Evolutionary conservation across 2,888 invertebrate genomes (phyloP), one percentile per base, ranked within the genome.

Genomic region (Cephus sareptanus): DNA sequence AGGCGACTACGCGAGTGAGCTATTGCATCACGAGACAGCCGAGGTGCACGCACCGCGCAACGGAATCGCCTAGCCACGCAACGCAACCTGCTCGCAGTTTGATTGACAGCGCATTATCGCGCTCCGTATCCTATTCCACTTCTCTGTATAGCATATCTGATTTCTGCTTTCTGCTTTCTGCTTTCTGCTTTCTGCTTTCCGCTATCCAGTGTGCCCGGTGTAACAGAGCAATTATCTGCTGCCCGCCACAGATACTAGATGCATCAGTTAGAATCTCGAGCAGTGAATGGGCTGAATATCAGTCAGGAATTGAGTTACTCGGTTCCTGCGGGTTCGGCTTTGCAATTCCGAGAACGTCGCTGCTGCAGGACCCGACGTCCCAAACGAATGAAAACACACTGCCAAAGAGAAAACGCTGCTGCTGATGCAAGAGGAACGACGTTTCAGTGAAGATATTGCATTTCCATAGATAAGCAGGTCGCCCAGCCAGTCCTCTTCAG

Each of bases 171-270:
- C 40, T 40, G 40, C 15, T 15, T 40, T 40, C 40, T 4, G 40
- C 15, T 40, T 1, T 40, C 37, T 1, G 37, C 40, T 40, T 15
- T 40, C 40, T 4, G 15, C 40, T 40, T 13, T 37, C 40, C 4
- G 40, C 15, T 40, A 40, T 40, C 6, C 40, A 40, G 40, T 15
- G 40, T 15, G 40, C 40, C 15, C 15, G 40, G 4, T 76, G 81
- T 83, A 85, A 85, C 84, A 81, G 84, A 83, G 81, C 82, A 84
- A 85, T 84, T 85, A 85, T 81, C 85, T 83, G 40, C 40, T 40
- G 40, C 40, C 40, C 40, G 40, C 40, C 15, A 40, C 15, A 40
- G 13, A 40, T 40, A 15, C 40, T 40, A 15, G 15, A 15, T 40
- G 15, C 15, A 40, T 15, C 40, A 15, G 40, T 4, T 15, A 40